Evolutionary conservation across 2,797 vertebrate species (phyloP).

Genomic region (Erpetoichthys calabaricus): DNA sequence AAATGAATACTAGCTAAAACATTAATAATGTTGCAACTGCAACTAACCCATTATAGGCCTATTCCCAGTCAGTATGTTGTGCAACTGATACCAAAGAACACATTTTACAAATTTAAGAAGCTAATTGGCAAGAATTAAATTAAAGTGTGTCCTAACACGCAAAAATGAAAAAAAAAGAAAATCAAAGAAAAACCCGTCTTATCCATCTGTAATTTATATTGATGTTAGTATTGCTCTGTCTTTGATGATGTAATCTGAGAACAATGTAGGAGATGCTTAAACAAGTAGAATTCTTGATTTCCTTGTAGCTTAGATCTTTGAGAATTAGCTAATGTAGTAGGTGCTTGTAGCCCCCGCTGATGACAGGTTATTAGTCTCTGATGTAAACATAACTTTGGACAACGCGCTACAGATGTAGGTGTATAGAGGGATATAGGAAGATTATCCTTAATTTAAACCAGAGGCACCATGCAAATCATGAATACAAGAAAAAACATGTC

Average conservation of each 20-base stretch:
- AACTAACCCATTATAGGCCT: too few relatives aligned
- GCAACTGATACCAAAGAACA: too few relatives aligned
- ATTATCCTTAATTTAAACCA: slow-evolving; percentile 49
- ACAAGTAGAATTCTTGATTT: slow-evolving; percentile 8
- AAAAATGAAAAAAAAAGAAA: too few relatives aligned
- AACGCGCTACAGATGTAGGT: slow-evolving; percentile 28
- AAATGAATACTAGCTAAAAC: too few relatives aligned
- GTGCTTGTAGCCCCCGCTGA: slow-evolving; percentile 9
- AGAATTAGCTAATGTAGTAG: slow-evolving; percentile 1
- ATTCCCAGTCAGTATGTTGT: too few relatives aligned
- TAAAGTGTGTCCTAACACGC: too few relatives aligned
- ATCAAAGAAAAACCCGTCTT: too few relatives aligned
- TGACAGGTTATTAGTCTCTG: slow-evolving; percentile 25
- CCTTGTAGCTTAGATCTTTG: neutral
- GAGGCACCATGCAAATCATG: slow-evolving; percentile 47
- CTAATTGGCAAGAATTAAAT: too few relatives aligned
- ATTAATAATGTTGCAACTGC: too few relatives aligned
- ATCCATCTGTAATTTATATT: neutral
- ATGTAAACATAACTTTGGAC: slow-evolving; percentile 8
- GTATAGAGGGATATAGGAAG: slow-evolving; percentile 47
- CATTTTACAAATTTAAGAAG: too few relatives aligned
- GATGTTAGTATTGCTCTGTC: neutral
- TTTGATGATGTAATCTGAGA: neutral
- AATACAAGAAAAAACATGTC: slow-evolving; percentile 52
- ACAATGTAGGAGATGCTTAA: slow-evolving; percentile 17